Percentiles rank a stretch among this genome's conserved stretches.
Evolutionary conservation across 2,797 vertebrate genomes (phyloP).

Genomic region (Cyprinodon diabolis): DNA sequence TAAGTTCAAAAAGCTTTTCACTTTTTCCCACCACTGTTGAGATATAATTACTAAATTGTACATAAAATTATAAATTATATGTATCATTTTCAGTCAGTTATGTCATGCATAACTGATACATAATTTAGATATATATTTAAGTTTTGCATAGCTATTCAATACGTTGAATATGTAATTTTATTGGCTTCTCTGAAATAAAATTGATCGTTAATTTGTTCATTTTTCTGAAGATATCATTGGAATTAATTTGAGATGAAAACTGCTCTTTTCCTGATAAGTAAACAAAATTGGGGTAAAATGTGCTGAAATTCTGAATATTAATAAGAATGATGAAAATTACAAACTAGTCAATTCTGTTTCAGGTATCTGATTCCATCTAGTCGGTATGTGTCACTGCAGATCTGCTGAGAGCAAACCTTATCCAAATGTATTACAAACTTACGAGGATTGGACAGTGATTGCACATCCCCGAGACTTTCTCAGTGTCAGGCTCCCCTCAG

Average conservation of each 20-base stretch:
- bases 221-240: not conserved
- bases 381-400: not conserved
- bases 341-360: conserved; percentile 1
- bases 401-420: conserved; percentile 44
- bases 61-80: too few species aligned
- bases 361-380: not conserved
- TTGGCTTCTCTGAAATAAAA: too few species aligned
- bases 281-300: conserved; percentile 24
- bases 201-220: too few species aligned
- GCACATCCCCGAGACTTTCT: conserved; percentile 65
- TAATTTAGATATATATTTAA: too few species aligned
- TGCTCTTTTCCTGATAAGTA: conserved; percentile 30
- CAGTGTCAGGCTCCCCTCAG: conserved; percentile 57
- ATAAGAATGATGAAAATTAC: conserved; percentile 4
- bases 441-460: conserved; percentile 51
- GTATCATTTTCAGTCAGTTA: too few species aligned
- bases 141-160: too few species aligned
- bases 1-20: too few species aligned
- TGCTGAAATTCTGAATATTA: not conserved
- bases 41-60: too few species aligned
- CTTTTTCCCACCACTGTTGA: too few species aligned
- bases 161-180: too few species aligned
- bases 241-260: conserved; percentile 22
- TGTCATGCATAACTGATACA: too few species aligned
- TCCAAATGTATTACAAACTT: conserved; percentile 62